phyloP scores from a whole-genome alignment of 2,888 invertebrate genomes.

The Pandemis cinnamomeana region DNA sequence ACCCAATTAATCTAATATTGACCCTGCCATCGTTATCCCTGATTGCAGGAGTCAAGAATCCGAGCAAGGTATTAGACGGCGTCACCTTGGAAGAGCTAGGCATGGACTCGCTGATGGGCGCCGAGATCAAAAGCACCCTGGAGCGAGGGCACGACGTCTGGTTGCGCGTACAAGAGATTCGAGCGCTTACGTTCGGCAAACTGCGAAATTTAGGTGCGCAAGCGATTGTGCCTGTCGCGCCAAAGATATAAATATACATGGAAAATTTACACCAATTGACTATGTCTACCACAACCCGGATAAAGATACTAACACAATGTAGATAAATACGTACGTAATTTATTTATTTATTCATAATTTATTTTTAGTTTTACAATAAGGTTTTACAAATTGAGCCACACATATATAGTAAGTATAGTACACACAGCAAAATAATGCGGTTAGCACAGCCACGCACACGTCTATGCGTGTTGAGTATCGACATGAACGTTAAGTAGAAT shows the following conservation, averaged over 20 bases:
- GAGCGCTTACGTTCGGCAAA: slow-evolving; percentile 91
- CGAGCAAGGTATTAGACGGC: slow-evolving; percentile 88
- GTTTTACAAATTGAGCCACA: no score
- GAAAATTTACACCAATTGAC: slow-evolving; percentile 49
- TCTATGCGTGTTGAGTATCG: no score
- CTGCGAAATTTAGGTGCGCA: slow-evolving; percentile 85
- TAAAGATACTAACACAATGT: no score
- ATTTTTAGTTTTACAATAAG: no score
- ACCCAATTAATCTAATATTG: no score
- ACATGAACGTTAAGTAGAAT: no score
- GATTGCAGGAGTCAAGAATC: slow-evolving; percentile 92
- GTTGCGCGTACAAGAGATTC: slow-evolving; percentile 95
- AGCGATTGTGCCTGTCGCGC: slow-evolving; percentile 49
- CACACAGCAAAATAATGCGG: no score
- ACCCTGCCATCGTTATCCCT: neutral
- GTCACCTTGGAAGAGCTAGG: slow-evolving; percentile 96
- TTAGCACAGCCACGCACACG: no score
- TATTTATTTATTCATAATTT: no score
- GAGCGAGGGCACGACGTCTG: slow-evolving; percentile 96
- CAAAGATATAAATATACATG: slow-evolving; percentile 40
- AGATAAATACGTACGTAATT: no score
- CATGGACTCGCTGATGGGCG: slow-evolving; percentile 99
- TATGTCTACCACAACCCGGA: slow-evolving; percentile 38
- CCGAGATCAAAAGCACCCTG: slow-evolving; percentile 98
- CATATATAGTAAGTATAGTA: no score